Conservation (phyloP, 2,888 invertebrate genomes). For the Vanessa cardui region DNA sequence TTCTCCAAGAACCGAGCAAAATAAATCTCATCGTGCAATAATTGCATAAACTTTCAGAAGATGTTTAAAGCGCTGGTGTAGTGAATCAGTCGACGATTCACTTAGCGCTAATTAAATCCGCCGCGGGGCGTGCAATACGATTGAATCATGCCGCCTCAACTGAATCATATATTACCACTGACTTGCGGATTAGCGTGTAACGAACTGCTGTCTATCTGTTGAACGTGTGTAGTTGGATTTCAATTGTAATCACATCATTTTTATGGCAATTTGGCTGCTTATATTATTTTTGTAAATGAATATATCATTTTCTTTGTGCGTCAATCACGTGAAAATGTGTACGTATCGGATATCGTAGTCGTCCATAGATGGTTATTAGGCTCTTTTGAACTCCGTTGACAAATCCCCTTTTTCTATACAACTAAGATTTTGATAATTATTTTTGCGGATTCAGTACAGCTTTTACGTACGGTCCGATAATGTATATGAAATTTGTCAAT, state of each 20-base stretch:
- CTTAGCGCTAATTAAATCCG: constrained; percentile 27
- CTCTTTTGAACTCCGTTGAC: too few species aligned
- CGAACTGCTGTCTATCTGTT: constrained; percentile 6
- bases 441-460: too few species aligned
- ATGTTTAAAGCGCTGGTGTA: constrained; percentile 13
- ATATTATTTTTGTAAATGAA: too few species aligned
- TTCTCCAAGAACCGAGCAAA: neutral
- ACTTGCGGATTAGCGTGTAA: constrained; percentile 15
- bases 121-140: constrained; percentile 23
- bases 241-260: neutral
- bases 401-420: too few species aligned
- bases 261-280: neutral
- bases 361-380: too few species aligned
- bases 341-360: too few species aligned
- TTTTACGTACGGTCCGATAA: too few species aligned
- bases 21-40: constrained; percentile 6
- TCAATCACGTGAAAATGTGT: too few species aligned
- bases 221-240: constrained; percentile 1
- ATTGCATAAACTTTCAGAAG: constrained; percentile 15
- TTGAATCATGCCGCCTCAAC: constrained; percentile 22
- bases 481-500: too few species aligned
- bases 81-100: constrained; percentile 14
- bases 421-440: too few species aligned
- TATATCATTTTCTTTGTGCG: too few species aligned
- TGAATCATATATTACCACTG: constrained; percentile 21